phyloP scores from a whole-genome alignment of 2,797 vertebrate genomes.

The Sandelia bainsii region DNA sequence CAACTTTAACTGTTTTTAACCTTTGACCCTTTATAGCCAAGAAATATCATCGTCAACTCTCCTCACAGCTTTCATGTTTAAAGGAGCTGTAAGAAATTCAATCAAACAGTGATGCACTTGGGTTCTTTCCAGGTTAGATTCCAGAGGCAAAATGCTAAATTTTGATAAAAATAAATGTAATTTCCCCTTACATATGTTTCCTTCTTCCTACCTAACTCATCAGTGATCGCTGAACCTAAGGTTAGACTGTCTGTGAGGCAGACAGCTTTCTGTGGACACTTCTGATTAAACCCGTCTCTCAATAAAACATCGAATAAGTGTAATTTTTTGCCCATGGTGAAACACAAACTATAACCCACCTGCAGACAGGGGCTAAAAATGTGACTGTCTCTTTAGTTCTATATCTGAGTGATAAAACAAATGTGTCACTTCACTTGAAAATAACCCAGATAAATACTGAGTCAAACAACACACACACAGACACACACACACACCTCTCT shows the following conservation, averaged over 20 bases:
- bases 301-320: constrained; percentile 27
- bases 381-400: constrained; percentile 30
- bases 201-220: not conserved
- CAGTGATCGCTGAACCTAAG: not conserved
- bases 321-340: not conserved
- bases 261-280: not conserved
- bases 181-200: too few species aligned
- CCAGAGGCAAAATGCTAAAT: too few species aligned
- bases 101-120: too few species aligned
- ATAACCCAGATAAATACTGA: constrained; percentile 49
- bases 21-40: not conserved
- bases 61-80: too few species aligned
- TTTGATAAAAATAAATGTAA: too few species aligned
- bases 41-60: too few species aligned
- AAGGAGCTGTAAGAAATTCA: too few species aligned
- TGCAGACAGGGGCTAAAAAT: constrained; percentile 17
- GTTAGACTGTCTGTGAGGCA: not conserved
- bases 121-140: too few species aligned
- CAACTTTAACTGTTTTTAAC: not conserved
- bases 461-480: constrained; percentile 41
- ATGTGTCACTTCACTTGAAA: constrained; percentile 53
- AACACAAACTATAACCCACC: constrained; percentile 9
- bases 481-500: constrained; percentile 59
- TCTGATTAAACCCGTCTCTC: not conserved
- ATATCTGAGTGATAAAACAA: constrained; percentile 36